These are phyloP conservation scores for Spheniscus humboldti DNA, from an alignment of 2,797 vertebrate species.

Conservation along the genomic window DNA sequence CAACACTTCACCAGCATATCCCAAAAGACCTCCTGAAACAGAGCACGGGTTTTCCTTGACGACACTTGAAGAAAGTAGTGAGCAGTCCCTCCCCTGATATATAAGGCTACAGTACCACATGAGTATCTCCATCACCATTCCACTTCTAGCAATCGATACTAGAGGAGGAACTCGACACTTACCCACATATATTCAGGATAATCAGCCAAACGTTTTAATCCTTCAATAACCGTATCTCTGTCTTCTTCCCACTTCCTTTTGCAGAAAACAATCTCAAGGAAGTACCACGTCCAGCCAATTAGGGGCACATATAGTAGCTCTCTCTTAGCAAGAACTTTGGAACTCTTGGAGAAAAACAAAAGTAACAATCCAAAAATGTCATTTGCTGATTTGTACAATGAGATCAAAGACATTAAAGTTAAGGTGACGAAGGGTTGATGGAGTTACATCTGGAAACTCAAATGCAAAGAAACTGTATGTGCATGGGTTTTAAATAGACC, in stretches of 20 bases:
- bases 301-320: conserved; percentile 94
- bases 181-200: conserved; percentile 99
- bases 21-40: not conserved
- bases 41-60: not conserved
- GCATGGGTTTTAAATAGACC: not conserved
- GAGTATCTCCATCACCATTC: not conserved
- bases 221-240: conserved; percentile 85
- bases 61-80: not conserved
- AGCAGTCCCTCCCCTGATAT: not conserved
- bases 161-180: conserved; percentile 53
- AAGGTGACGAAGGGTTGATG: not conserved
- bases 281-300: conserved; percentile 99
- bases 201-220: conserved; percentile 82
- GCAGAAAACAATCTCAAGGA: conserved; percentile 98
- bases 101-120: not conserved
- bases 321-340: conserved; percentile 96
- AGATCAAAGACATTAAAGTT: not conserved
- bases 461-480: not conserved
- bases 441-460: not conserved
- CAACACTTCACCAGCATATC: not conserved
- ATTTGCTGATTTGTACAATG: not conserved
- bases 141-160: not conserved
- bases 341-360: conserved; percentile 79
- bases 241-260: conserved; percentile 98
- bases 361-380: not conserved